Evolutionary conservation across 2,888 invertebrate genomes (phyloP), one percentile per base, ranked within the genome.

Genomic region (Hedya salicella): DNA sequence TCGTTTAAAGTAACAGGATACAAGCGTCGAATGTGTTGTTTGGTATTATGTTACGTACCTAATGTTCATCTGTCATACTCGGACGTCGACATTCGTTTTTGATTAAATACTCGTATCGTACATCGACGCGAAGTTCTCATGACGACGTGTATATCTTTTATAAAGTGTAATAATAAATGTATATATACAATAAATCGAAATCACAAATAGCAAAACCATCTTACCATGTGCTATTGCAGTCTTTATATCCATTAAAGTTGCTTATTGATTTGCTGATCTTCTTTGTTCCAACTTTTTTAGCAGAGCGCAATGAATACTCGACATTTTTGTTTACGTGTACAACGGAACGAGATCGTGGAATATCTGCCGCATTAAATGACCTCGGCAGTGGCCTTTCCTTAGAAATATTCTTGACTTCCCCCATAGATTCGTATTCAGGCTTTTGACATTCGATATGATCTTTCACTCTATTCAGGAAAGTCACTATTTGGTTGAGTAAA

Each of bases 401-500:
- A 25, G 72, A 17, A n/a, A 72, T 69, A 30, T 83, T 83, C 40
- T 77, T 79, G 54, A 73, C 74, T 4, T 16, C 32, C n/a, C 32
- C 44, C 44, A 19, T 57, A 1, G 77, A 69, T 56, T 74, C 71
- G 44, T 74, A 56, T 39, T 87, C 85, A 25, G 75, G 77, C 56
- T 78, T 85, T 71, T 88, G 87, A 64, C 76, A 79, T 69, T 94
- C 94, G 71, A 95, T 92, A 73, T 95, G 95, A 71, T 94, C 94
- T 76, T 95, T 95, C 3, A 95, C 94, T 82, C 94, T 93, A 78
- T 94, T 95, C 75, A 96, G 83, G 81, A 95, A 95, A 68, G 93
- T 93, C 48, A 95, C 94, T 71, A 95, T 94, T 85, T 95, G 95
- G 79, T 94, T 94, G 89, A 96, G 94, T 77, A 95, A 92, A 32